Conservation (phyloP, 1,140 invertebrate genomes). For the Eubasilissa regina region DNA sequence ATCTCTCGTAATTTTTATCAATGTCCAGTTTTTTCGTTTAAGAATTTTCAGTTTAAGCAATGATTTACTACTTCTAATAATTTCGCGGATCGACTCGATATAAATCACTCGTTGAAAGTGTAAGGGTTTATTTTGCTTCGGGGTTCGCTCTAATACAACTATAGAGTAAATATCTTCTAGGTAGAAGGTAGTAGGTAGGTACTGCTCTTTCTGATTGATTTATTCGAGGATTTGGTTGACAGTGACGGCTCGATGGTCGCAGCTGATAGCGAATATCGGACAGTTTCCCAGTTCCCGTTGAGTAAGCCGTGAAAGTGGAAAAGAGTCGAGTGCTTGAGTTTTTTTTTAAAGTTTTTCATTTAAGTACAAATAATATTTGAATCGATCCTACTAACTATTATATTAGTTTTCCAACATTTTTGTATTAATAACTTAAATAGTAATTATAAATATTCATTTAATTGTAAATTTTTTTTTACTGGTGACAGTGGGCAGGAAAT, state of each 20-base stretch:
- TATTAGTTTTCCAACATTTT: too few relatives aligned
- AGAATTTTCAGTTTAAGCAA: not conserved
- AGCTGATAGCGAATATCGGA: slow-evolving; percentile 9
- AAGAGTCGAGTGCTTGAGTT: too few relatives aligned
- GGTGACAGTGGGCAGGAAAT: too few relatives aligned
- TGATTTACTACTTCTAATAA: too few relatives aligned
- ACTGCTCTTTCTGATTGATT: slow-evolving; percentile 10
- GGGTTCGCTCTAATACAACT: not conserved
- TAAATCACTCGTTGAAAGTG: not conserved
- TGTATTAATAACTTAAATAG: too few relatives aligned
- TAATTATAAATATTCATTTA: too few relatives aligned
- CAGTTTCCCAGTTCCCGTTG: not conserved
- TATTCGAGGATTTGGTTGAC: slow-evolving; percentile 1
- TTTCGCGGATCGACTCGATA: not conserved
- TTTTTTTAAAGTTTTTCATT: too few relatives aligned
- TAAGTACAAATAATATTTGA: too few relatives aligned
- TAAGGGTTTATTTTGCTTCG: too few relatives aligned
- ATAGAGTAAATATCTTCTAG: not conserved
- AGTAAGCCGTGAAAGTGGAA: too few relatives aligned
- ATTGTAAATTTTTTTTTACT: too few relatives aligned
- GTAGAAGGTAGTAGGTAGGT: not conserved
- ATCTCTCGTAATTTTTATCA: not conserved
- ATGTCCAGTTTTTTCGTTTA: not conserved
- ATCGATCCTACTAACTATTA: too few relatives aligned
- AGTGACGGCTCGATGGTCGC: not conserved